Evolutionary conservation across 2,113 vertebrate species (phyloP).

Genomic region (Oreochromis aureus): DNA sequence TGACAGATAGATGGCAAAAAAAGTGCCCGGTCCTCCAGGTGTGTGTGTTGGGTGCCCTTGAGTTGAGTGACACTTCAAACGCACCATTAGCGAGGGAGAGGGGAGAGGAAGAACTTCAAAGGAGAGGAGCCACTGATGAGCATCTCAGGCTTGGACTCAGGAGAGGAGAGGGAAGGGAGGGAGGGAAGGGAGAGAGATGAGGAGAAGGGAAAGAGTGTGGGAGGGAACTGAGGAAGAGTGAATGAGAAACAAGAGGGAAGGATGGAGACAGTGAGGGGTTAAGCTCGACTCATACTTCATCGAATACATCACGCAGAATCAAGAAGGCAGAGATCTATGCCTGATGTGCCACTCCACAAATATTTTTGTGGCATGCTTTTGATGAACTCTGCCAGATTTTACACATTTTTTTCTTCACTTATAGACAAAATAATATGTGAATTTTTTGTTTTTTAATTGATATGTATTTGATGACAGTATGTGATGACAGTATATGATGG

Average conservation of each 20-base stretch:
- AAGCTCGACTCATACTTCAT: background rate
- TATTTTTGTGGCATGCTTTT: background rate
- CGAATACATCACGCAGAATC: background rate
- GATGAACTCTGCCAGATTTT: background rate
- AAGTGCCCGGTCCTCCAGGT: constrained; percentile 18
- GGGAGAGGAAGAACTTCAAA: constrained; percentile 54
- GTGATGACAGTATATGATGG: background rate
- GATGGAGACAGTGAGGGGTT: background rate
- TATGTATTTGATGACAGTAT: background rate
- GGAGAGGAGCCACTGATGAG: constrained; percentile 49
- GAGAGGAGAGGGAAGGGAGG: constrained; percentile 15
- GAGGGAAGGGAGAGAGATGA: background rate
- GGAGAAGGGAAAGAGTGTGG: background rate
- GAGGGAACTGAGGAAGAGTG: background rate
- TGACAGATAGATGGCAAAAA: background rate
- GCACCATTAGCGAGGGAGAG: constrained; percentile 45
- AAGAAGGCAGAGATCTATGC: background rate
- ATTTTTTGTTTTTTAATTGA: background rate
- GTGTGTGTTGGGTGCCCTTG: constrained; percentile 58
- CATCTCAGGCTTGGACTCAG: constrained; percentile 39
- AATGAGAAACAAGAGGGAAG: background rate
- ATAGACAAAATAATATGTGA: background rate
- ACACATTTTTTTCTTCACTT: background rate
- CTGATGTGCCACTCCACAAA: background rate
- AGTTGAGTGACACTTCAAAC: constrained; percentile 70